phyloP scores from a whole-genome alignment of 2,888 invertebrate species.

The Nasonovia ribisnigri region DNA sequence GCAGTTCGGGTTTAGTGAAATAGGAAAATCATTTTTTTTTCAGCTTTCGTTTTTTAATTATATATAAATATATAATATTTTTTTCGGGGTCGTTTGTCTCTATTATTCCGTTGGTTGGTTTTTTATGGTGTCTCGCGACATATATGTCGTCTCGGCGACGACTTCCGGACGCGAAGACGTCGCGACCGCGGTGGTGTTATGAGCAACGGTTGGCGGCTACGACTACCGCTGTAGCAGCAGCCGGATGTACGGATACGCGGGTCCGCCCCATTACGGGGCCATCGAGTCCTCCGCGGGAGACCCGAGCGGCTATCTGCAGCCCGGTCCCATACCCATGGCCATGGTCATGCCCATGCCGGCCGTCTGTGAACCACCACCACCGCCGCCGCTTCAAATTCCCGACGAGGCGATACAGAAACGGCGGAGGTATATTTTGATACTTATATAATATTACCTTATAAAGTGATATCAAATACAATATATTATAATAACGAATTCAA shows the following conservation, averaged over 20 bases:
- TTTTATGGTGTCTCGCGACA: conserved; percentile 59
- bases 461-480: not conserved
- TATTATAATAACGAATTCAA: not conserved
- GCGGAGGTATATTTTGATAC: conserved; percentile 35
- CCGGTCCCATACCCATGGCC: conserved; percentile 58
- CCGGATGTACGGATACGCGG: conserved; percentile 64
- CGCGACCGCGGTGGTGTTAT: conserved; percentile 22
- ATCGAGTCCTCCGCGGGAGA: conserved; percentile 47
- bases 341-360: conserved; percentile 64
- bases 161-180: conserved; percentile 40
- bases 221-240: not conserved
- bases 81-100: not conserved
- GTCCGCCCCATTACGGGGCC: conserved; percentile 61
- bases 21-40: not conserved
- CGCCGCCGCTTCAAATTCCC: conserved; percentile 27
- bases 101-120: not conserved
- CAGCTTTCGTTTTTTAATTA: not conserved
- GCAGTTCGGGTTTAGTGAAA: not conserved
- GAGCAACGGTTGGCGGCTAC: conserved; percentile 6
- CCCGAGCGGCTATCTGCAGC: conserved; percentile 40
- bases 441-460: not conserved
- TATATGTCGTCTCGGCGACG: conserved; percentile 64
- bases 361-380: conserved; percentile 48
- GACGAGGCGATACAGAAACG: conserved; percentile 50
- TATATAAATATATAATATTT: not conserved